Evolutionary conservation across 2,113 vertebrate species (phyloP), one percentile per base, ranked within the genome.

Genomic region (Empidonax alnorum): DNA sequence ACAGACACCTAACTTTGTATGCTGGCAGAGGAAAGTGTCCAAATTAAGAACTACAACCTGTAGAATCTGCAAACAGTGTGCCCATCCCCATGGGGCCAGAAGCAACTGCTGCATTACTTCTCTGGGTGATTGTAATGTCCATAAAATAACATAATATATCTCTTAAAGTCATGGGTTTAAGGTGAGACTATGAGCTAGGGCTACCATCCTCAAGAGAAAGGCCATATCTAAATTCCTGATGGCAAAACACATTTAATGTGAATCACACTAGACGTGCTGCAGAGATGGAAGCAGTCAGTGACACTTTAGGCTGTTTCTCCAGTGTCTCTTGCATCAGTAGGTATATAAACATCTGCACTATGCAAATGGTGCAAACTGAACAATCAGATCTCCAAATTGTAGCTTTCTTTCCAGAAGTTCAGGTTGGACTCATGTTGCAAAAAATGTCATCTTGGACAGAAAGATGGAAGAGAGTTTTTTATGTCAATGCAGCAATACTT

Each of bases 201-300:
- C 16, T 42, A 30, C 8, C 2, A 20, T 47, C 23, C n/a, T 50
- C 30, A 63, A 6, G 3, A 71, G 62, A 75, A 87, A 72, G 23
- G 16, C 47, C 68, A 8, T 14, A 47, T 27, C 58, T 44, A 11
- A 86, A 73, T 49, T 56, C 28, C 49, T 31, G 37, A 42, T 27
- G 35, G 37, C 1, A 3, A 79, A 86, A 44, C 12, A 52, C 6
- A 21, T 65, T 47, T 28, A 44, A 47, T 22, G 22, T 69, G 35
- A 76, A 56, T 44, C 33, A 65, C 58, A 47, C 27, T 10, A 28
- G 12, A 15, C 19, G 21, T 7, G 15, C 25, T 53, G 18, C 41
- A 88, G 83, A 75, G n/a, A 59, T 35, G 8, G 12, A 21, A 33
- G 19, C 15, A 83, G 63, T 12, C 0, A 0, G 7, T 1, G 2